Evolutionary conservation across 30 jellyfish, hydroid and myxozoan genomes (phyloP).

Genomic region (Aurelia coerulea): DNA sequence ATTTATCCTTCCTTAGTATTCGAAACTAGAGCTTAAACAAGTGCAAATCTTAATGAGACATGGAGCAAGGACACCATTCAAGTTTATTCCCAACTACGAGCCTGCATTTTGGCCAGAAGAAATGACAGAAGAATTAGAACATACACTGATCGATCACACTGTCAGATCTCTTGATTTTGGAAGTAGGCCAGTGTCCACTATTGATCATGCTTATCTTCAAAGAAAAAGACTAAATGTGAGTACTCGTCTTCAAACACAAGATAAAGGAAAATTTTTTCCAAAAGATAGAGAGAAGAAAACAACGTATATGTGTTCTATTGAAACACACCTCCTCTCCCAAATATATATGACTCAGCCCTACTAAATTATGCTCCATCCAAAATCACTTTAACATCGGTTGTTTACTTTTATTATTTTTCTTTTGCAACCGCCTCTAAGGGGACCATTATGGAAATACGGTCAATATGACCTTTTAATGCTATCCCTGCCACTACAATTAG

Average conservation of each 20-base stretch:
- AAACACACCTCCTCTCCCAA: too few relatives aligned
- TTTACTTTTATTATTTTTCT: too few relatives aligned
- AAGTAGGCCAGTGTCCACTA: constrained; percentile 52
- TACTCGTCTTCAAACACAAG: background rate
- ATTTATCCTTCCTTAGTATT: background rate
- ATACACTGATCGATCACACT: constrained; percentile 25
- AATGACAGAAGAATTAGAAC: constrained; percentile 21
- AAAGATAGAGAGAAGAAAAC: too few relatives aligned
- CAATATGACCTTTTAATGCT: too few relatives aligned
- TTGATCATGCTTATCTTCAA: constrained; percentile 40
- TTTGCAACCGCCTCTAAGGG: too few relatives aligned
- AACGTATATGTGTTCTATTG: too few relatives aligned
- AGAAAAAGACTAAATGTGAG: constrained; percentile 46
- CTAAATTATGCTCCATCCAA: too few relatives aligned
- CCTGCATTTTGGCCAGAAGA: constrained; percentile 55
- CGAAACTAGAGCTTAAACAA: constrained; percentile 31
- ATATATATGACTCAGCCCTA: too few relatives aligned
- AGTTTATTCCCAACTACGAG: constrained; percentile 61
- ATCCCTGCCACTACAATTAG: too few relatives aligned
- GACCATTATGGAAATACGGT: too few relatives aligned
- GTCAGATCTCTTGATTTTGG: constrained; percentile 65
- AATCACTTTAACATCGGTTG: too few relatives aligned
- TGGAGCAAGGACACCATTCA: constrained; percentile 90
- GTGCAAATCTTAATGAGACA: constrained; percentile 69
- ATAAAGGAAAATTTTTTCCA: too few relatives aligned